phyloP scores from a whole-genome alignment of 2,113 vertebrate genomes.

The Australoheros scitulus region DNA sequence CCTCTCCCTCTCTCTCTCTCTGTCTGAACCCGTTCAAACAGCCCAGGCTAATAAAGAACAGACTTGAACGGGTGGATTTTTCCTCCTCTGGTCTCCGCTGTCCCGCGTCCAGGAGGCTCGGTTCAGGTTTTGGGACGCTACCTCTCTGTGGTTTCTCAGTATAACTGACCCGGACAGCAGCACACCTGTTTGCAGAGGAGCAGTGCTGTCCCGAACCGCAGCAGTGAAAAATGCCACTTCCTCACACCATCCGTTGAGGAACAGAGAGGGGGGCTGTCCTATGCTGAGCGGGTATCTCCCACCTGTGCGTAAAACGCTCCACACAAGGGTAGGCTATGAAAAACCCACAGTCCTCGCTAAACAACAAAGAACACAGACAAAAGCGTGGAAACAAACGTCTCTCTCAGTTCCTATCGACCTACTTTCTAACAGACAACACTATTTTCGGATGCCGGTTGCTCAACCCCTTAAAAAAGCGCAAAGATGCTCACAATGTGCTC shows the following conservation, averaged over 20 bases:
- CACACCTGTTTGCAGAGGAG: slow-evolving; percentile 85
- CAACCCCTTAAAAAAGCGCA: slow-evolving; percentile 38
- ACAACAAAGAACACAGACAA: slow-evolving; percentile 76
- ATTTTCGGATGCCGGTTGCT: slow-evolving; percentile 64
- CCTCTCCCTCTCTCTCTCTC: slow-evolving; percentile 46
- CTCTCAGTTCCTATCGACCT: slow-evolving; percentile 71
- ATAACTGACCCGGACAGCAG: slow-evolving; percentile 72
- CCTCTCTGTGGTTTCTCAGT: slow-evolving; percentile 28
- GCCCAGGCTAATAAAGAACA: slow-evolving; percentile 73
- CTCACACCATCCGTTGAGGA: slow-evolving; percentile 79
- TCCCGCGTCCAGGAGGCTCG: slow-evolving; percentile 70
- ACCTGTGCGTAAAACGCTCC: slow-evolving; percentile 82
- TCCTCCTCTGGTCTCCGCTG: slow-evolving; percentile 56
- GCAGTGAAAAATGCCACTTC: slow-evolving; percentile 82
- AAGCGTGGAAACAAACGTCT: slow-evolving; percentile 65
- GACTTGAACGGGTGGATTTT: slow-evolving; percentile 57
- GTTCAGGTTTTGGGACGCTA: slow-evolving; percentile 55
- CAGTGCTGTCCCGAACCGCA: slow-evolving; percentile 84
- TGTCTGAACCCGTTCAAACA: slow-evolving; percentile 61
- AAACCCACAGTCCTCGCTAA: slow-evolving; percentile 58
- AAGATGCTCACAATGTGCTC: slow-evolving; percentile 40
- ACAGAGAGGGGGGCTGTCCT: slow-evolving; percentile 81
- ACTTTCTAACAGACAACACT: slow-evolving; percentile 66
- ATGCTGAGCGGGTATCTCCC: slow-evolving; percentile 79
- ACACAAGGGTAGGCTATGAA: slow-evolving; percentile 54